These are phyloP conservation scores for Onchidella celtica DNA, from an alignment of 2,888 invertebrate genomes.

Conservation along the genomic window DNA sequence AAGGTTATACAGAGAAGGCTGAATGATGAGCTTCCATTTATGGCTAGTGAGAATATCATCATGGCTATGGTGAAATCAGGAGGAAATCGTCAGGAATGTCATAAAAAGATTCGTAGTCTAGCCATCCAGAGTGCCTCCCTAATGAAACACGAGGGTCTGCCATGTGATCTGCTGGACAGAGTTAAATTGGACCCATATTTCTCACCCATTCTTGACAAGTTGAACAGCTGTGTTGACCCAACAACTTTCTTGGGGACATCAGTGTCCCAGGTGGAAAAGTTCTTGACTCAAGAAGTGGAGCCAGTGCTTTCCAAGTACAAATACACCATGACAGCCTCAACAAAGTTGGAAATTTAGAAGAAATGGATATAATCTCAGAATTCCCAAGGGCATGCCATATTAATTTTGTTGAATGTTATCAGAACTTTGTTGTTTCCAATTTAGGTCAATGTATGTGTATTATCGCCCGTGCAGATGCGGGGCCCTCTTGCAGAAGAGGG, in stretches of 20 bases:
- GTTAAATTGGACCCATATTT: slow-evolving; percentile 91
- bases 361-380: not conserved
- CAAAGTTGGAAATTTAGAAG: slow-evolving; percentile 23
- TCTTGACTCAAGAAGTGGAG: slow-evolving; percentile 89
- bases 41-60: slow-evolving; percentile 98
- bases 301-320: slow-evolving; percentile 83
- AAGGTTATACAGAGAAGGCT: slow-evolving; percentile 92
- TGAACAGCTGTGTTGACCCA: slow-evolving; percentile 90
- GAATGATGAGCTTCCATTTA: slow-evolving; percentile 94
- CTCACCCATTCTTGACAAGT: slow-evolving; percentile 87
- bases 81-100: slow-evolving; percentile 94
- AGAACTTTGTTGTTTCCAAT: no score
- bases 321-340: slow-evolving; percentile 10
- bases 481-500: no score
- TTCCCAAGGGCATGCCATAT: not conserved
- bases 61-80: slow-evolving; percentile 99
- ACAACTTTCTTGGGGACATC: slow-evolving; percentile 94
- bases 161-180: slow-evolving; percentile 92
- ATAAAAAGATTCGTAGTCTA: slow-evolving; percentile 95
- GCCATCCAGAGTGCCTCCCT: slow-evolving; percentile 94
- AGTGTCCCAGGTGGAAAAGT: slow-evolving; percentile 92
- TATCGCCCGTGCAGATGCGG: no score
- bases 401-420: no score
- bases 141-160: slow-evolving; percentile 93
- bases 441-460: no score